These are phyloP conservation scores for Misgurnus anguillicaudatus DNA, from an alignment of 2,113 vertebrate species.

Conservation along the genomic window DNA sequence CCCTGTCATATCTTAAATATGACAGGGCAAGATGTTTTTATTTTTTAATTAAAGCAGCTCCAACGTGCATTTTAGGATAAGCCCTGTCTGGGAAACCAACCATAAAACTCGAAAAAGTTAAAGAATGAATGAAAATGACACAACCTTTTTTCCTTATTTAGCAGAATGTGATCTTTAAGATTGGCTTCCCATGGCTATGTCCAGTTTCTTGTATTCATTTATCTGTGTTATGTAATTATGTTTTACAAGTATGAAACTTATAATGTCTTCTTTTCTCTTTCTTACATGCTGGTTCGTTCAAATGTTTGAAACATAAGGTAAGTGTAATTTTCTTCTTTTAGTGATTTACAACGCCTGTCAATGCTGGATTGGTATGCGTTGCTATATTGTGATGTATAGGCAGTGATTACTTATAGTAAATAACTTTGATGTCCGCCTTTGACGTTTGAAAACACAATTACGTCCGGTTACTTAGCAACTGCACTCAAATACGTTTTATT, in stretches of 20 bases:
- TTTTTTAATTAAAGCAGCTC: too few relatives aligned
- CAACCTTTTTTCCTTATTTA: not conserved
- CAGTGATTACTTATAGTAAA: not conserved
- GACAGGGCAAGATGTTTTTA: too few relatives aligned
- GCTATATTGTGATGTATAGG: not conserved
- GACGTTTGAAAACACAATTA: not conserved
- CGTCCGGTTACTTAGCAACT: slow-evolving; percentile 4
- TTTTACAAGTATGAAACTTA: not conserved
- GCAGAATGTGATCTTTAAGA: not conserved
- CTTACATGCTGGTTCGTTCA: slow-evolving; percentile 25
- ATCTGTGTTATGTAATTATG: not conserved
- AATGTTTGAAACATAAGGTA: slow-evolving; percentile 39
- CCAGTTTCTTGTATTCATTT: not conserved
- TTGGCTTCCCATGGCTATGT: too few relatives aligned
- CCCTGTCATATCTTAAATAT: too few relatives aligned
- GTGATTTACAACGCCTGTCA: not conserved
- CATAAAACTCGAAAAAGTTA: too few relatives aligned
- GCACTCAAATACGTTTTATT: not conserved
- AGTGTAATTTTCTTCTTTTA: slow-evolving; percentile 6
- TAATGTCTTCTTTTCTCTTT: not conserved
- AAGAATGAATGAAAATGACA: not conserved
- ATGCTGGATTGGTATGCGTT: not conserved
- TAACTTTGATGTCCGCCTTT: not conserved
- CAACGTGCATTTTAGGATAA: too few relatives aligned
- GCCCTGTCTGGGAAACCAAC: too few relatives aligned